A percentile compares a stretch with the other conserved stretches of the same genome.
These are phyloP conservation scores for Ursus arctos DNA, from an alignment of 2,113 vertebrate genomes.

Conservation along the genomic window DNA sequence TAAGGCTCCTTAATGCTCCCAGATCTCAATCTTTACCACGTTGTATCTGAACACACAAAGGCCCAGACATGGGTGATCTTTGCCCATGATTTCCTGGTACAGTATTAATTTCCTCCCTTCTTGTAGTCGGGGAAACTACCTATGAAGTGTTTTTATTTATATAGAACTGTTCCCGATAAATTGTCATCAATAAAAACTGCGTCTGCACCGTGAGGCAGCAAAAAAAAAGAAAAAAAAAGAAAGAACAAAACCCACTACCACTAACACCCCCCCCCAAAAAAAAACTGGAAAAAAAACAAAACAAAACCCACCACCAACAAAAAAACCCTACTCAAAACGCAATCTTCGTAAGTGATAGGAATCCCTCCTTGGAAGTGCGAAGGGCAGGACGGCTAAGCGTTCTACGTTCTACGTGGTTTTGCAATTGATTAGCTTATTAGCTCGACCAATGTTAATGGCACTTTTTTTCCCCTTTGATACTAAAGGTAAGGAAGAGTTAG, in stretches of 20 bases:
- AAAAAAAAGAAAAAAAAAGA: not conserved
- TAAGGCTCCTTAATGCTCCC: slow-evolving; percentile 55
- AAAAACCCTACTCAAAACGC: not conserved
- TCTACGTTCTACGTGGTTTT: not conserved
- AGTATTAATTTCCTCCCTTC: slow-evolving; percentile 29
- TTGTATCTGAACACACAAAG: not conserved
- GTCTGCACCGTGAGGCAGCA: not conserved
- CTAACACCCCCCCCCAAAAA: not conserved
- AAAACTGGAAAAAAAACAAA: not conserved
- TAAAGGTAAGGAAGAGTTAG: slow-evolving; percentile 46
- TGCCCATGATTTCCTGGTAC: not conserved
- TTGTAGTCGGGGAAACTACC: not conserved
- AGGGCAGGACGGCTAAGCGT: not conserved
- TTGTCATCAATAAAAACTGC: slow-evolving; percentile 47
- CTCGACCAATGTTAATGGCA: slow-evolving; percentile 31
- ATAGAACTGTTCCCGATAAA: slow-evolving; percentile 23
- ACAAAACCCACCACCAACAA: not conserved
- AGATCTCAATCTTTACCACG: not conserved
- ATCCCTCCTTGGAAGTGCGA: not conserved
- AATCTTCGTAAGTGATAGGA: not conserved
- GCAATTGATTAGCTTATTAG: slow-evolving; percentile 35
- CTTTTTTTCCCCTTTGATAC: not conserved
- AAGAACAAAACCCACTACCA: not conserved
- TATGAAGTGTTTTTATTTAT: not conserved
- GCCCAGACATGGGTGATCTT: not conserved